phyloP scores from a whole-genome alignment of 2,113 vertebrate species.

The Emydocephalus ijimae region DNA sequence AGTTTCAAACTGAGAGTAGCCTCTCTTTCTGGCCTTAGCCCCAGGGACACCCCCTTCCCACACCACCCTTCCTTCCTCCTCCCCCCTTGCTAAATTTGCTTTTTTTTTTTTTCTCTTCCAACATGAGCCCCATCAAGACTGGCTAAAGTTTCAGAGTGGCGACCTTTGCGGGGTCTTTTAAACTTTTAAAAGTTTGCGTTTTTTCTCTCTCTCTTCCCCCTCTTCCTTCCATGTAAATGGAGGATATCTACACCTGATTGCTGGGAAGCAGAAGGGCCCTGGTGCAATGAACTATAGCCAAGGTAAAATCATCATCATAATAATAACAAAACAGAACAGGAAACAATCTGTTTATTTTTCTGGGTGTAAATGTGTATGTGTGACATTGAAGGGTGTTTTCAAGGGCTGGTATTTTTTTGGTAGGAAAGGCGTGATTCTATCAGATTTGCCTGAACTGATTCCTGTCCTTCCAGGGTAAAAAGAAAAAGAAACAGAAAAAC shows the following conservation, averaged over 20 bases:
- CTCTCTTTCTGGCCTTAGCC: conserved; percentile 4
- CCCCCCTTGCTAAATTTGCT: conserved; percentile 44
- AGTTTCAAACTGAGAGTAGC: conserved; percentile 63
- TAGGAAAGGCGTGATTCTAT: background rate
- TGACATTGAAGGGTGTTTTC: background rate
- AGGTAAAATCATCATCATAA: conserved; percentile 59
- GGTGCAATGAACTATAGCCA: conserved; percentile 68
- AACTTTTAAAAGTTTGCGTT: conserved; percentile 39
- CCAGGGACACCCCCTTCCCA: background rate
- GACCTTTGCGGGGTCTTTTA: conserved; percentile 1
- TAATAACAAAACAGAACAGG: conserved; percentile 16
- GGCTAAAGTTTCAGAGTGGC: conserved; percentile 35
- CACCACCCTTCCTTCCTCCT: background rate
- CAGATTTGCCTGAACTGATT: conserved; percentile 6
- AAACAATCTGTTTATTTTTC: conserved; percentile 30
- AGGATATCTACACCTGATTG: conserved; percentile 62
- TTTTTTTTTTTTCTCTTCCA: conserved; percentile 44
- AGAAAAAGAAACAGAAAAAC: background rate
- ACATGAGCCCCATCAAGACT: conserved; percentile 23
- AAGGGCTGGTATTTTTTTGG: background rate
- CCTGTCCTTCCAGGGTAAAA: background rate
- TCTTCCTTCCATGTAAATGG: conserved; percentile 54
- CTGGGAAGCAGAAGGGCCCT: conserved; percentile 58
- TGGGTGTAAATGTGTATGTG: background rate
- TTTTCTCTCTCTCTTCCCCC: background rate